Conservation (phyloP, 2,113 vertebrate genomes). For the Otis tarda region DNA sequence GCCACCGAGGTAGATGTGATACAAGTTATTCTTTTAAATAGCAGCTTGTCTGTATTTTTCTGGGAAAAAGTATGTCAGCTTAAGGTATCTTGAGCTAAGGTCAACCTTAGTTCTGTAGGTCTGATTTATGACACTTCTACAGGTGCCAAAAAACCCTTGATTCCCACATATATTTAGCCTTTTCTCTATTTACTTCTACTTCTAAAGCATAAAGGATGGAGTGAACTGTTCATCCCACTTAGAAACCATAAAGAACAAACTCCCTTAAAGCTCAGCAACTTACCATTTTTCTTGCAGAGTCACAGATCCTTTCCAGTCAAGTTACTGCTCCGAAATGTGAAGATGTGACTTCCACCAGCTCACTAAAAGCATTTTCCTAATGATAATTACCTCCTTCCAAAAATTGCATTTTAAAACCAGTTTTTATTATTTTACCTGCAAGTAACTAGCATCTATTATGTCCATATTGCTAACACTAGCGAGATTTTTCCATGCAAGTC, state of each 20-base stretch:
- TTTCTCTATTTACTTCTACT: constrained; percentile 31
- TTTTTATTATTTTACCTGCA: background rate
- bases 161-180: background rate
- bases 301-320: background rate
- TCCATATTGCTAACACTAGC: background rate
- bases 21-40: background rate
- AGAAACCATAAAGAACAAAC: background rate
- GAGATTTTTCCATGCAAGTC: background rate
- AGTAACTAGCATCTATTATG: background rate
- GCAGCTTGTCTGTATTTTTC: background rate
- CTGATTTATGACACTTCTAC: constrained; percentile 22
- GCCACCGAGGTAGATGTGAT: background rate
- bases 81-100: background rate
- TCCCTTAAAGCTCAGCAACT: background rate
- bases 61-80: background rate
- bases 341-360: background rate
- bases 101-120: background rate
- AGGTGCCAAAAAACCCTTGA: background rate
- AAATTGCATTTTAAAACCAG: background rate
- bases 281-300: background rate
- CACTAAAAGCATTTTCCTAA: background rate
- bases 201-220: background rate
- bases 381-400: background rate
- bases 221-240: background rate
- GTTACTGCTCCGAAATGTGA: background rate